Conservation (phyloP, 2,888 invertebrate species). For the Drosophila mettleri region DNA sequence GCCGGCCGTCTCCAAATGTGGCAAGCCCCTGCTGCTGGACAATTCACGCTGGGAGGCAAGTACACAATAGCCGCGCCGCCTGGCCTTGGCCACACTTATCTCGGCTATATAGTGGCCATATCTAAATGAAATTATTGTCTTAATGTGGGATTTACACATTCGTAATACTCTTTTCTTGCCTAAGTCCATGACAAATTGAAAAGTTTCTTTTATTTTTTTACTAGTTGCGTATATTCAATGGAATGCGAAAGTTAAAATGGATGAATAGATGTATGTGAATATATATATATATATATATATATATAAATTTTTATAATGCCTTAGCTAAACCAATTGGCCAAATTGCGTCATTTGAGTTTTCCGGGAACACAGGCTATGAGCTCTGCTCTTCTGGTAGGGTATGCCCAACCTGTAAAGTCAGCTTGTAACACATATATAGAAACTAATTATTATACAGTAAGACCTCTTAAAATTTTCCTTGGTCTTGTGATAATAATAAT, state of each 20-base stretch:
- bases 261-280: background rate
- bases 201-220: background rate
- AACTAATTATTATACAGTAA: background rate
- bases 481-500: conserved; percentile 8
- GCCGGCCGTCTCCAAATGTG: conserved; percentile 79
- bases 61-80: conserved; percentile 47
- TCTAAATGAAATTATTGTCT: conserved; percentile 23
- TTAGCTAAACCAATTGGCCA: background rate
- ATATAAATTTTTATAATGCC: background rate
- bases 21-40: conserved; percentile 83
- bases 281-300: background rate
- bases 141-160: conserved; percentile 19
- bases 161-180: background rate
- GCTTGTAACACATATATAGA: background rate
- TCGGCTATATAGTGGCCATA: conserved; percentile 6
- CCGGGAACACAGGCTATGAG: conserved; percentile 20
- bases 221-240: conserved; percentile 4
- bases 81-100: conserved; percentile 26
- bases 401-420: background rate
- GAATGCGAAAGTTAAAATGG: too few species aligned
- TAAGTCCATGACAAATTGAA: conserved; percentile 4
- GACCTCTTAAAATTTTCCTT: background rate
- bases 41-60: conserved; percentile 85
- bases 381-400: background rate
- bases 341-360: conserved; percentile 38